A percentile compares a stretch with the other conserved stretches of the same genome.
Conservation (phyloP, 2,797 vertebrate genomes). For the Euthynnus affinis region DNA sequence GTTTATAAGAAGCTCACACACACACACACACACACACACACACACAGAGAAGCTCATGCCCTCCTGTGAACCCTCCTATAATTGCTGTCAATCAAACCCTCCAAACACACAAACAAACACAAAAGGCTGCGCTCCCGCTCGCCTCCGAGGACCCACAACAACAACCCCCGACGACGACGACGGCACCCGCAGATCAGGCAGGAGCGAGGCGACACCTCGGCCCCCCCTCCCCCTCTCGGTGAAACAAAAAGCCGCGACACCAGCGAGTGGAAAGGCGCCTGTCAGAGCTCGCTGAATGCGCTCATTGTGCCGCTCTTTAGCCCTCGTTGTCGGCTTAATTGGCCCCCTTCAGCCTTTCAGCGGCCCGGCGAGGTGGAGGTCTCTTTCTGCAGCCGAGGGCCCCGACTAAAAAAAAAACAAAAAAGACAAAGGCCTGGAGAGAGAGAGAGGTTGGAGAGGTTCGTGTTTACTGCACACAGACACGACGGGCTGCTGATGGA, state of each 20-base stretch:
- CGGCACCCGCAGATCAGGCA: constrained; percentile 41
- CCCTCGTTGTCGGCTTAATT: constrained; percentile 71
- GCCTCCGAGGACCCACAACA: constrained; percentile 42
- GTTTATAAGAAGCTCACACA: too few species aligned
- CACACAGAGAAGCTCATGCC: constrained; percentile 50
- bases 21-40: constrained; percentile 15
- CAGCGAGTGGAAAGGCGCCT: constrained; percentile 59
- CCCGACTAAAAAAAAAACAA: too few species aligned
- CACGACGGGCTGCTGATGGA: constrained; percentile 27
- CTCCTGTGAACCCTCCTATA: constrained; percentile 63
- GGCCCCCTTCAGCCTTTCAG: constrained; percentile 68
- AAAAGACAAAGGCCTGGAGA: constrained; percentile 26
- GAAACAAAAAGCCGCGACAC: constrained; percentile 65
- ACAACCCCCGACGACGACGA: too few species aligned
- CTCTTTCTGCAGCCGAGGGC: constrained; percentile 48
- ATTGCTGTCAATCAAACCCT: constrained; percentile 77
- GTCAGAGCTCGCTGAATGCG: constrained; percentile 60
- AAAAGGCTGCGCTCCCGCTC: constrained; percentile 54
- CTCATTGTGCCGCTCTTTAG: constrained; percentile 65
- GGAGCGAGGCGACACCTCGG: constrained; percentile 42
- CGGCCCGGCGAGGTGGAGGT: constrained; percentile 49
- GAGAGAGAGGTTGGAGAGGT: constrained; percentile 37
- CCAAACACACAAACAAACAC: constrained; percentile 70
- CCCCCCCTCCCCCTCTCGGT: background rate
- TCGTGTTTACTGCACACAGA: constrained; percentile 64